Evolutionary conservation across 2,113 vertebrate species (phyloP), one percentile per base, ranked within the genome.

Genomic region (Microtus oregoni): DNA sequence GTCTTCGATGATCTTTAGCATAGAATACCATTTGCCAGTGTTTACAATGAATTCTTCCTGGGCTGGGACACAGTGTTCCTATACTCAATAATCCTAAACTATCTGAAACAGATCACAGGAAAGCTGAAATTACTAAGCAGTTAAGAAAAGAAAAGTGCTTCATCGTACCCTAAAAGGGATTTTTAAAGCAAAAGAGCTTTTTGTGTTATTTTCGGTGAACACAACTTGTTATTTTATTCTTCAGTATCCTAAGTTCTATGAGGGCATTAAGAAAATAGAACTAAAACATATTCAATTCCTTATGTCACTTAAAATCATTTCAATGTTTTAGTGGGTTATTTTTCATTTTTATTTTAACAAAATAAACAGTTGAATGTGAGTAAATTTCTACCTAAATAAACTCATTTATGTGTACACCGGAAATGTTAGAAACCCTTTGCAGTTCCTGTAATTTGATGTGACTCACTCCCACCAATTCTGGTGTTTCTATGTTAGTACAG

Each of bases 261-360:
- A 12, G 3, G 10, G 5, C 17, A 79, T 86, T 89, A 88, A 92
- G 55, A 95, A 92, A 88, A 77, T 52, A 72, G 19, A 91, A 91
- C 38, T 79, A 86, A 44, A 86, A 92, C 77, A 47, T 8, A 90
- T 88, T 90, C 52, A 82, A 38, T 55, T 76, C 52, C 50, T 30
- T 83, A 10, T 76, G 90, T 88, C 91, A 3, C 55, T 94, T 68
- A 97, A 83, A 96, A 81, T 83, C 83, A 28, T 52, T 85, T 97
- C 68, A 91, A 41, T 0, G 65, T 44, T 28, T 88, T 85, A 87
- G 78, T 94, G 28, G 63, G n/a, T 88, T 94, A 12, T 82, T 91
- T 88, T 72, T 6, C 22, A 3, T 75, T 94, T 94, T 89, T 76
- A 92, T 30, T 96, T 4, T 75, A 77, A 26, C 12, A 44, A 55